Conservation (phyloP, 2,888 invertebrate genomes). For the Dicroscelio sp. region DNA sequence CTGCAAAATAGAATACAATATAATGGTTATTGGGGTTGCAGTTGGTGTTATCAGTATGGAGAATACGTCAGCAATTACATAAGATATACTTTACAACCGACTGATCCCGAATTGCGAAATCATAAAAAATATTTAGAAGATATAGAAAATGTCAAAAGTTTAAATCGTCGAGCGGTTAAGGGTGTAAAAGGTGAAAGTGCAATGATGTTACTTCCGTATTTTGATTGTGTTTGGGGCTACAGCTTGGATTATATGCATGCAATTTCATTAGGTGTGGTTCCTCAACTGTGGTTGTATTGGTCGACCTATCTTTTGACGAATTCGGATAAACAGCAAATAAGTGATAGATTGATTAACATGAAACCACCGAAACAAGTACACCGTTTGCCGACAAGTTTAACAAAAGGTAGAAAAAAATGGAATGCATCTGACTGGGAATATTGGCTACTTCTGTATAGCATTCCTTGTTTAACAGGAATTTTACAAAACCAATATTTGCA, state of each 20-base stretch:
- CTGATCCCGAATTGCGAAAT: background rate
- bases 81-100: conserved; percentile 10
- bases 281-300: conserved; percentile 58
- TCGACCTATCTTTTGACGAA: background rate
- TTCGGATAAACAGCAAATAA: background rate
- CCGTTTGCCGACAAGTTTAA: conserved; percentile 38
- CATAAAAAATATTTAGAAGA: conserved; percentile 28
- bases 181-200: conserved; percentile 46
- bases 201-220: conserved; percentile 7
- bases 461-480: conserved; percentile 59
- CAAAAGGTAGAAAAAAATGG: conserved; percentile 26
- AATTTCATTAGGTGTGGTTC: conserved; percentile 49
- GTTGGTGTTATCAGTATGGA: conserved; percentile 22
- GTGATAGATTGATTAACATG: conserved; percentile 9
- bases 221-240: conserved; percentile 78
- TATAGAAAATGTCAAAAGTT: background rate
- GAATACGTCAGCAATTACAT: background rate
- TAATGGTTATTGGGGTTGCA: conserved; percentile 27
- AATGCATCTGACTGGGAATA: conserved; percentile 73
- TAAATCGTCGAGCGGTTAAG: background rate
- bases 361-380: conserved; percentile 40
- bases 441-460: conserved; percentile 72
- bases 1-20: conserved; percentile 30
- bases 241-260: conserved; percentile 70
- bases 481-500: conserved; percentile 22